A percentile compares a stretch with the other conserved stretches of the same genome.
Evolutionary conservation across 2,888 invertebrate species (phyloP).

Genomic region (Bibio marci): DNA sequence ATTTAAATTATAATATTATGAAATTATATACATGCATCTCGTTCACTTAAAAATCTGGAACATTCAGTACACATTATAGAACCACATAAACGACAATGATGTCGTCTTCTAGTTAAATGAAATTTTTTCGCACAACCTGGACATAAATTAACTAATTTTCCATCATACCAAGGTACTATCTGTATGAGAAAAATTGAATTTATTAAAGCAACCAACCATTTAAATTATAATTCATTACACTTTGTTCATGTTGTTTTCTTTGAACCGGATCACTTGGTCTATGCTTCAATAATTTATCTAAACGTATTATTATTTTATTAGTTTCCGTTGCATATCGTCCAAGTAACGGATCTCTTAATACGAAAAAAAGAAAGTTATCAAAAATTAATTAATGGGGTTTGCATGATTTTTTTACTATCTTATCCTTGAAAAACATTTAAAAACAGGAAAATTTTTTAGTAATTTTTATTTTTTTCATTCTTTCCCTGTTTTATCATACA

Average conservation of each 20-base stretch:
- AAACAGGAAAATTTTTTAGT: too few species aligned
- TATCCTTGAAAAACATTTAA: slow-evolving; percentile 17
- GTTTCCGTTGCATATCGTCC: slow-evolving; percentile 88
- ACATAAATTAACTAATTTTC: slow-evolving; percentile 74
- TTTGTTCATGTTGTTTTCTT: slow-evolving; percentile 55
- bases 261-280: slow-evolving; percentile 55
- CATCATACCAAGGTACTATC: slow-evolving; percentile 85
- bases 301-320: slow-evolving; percentile 82
- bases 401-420: too few species aligned
- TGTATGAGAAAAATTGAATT: slow-evolving; percentile 18
- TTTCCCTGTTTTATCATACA: too few species aligned
- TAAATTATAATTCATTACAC: slow-evolving; percentile 34
- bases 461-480: too few species aligned
- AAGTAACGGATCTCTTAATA: slow-evolving; percentile 41
- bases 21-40: slow-evolving; percentile 51
- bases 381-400: too few species aligned
- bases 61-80: slow-evolving; percentile 86
- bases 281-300: slow-evolving; percentile 77
- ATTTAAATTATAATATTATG: neutral
- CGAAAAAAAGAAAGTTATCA: too few species aligned
- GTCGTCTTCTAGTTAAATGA: slow-evolving; percentile 72
- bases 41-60: slow-evolving; percentile 65
- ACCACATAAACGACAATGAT: slow-evolving; percentile 92
- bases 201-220: too few species aligned
- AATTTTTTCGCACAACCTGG: slow-evolving; percentile 83